Conservation (phyloP, 2,797 vertebrate species). For the Hafferia zeledoni region DNA sequence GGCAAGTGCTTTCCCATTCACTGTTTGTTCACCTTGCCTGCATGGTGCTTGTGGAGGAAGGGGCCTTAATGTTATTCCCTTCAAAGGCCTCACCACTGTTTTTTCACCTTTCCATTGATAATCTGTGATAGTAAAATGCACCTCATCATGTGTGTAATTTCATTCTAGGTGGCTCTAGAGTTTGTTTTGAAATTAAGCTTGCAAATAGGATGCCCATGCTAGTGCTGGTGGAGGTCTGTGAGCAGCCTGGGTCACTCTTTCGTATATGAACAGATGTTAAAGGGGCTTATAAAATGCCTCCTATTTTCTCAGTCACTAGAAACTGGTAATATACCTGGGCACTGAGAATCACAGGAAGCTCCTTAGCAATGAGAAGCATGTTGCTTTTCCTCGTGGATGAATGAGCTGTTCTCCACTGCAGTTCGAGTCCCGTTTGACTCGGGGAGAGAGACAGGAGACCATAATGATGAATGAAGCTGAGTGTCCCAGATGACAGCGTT, state of each 20-base stretch:
- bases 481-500: slow-evolving; percentile 35
- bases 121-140: not conserved
- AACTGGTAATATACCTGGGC: not conserved
- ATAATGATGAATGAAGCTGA: slow-evolving; percentile 49
- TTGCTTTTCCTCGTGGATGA: slow-evolving; percentile 19
- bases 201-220: not conserved
- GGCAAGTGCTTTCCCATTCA: not conserved
- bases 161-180: not conserved
- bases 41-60: not conserved
- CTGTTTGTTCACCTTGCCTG: not conserved
- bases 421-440: not conserved
- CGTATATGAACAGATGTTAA: not conserved
- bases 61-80: not conserved
- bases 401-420: slow-evolving; percentile 42
- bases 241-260: not conserved
- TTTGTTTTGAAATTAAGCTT: not conserved
- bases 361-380: not conserved
- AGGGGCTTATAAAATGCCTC: not conserved
- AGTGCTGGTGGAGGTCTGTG: not conserved
- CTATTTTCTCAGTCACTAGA: not conserved
- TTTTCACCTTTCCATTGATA: not conserved
- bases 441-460: not conserved
- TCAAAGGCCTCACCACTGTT: not conserved
- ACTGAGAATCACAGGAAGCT: not conserved
- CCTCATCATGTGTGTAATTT: not conserved